Conservation (phyloP, 1,140 invertebrate species). For the Nasonia longicornis region DNA sequence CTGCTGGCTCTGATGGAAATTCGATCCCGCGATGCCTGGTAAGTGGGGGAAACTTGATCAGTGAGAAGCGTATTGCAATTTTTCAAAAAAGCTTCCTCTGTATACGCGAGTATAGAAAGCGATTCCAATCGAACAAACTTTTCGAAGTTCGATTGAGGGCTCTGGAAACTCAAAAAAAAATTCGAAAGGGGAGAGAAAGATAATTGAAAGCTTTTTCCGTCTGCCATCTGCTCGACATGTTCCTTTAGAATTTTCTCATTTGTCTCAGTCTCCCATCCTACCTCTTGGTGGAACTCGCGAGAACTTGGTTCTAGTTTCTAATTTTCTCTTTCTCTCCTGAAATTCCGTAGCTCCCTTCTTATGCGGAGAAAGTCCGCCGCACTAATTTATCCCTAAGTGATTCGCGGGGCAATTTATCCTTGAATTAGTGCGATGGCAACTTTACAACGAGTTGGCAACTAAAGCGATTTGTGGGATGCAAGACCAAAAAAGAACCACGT, state of each 20-base stretch:
- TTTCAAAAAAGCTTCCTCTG: not conserved
- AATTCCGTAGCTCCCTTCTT: not conserved
- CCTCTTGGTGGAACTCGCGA: not conserved
- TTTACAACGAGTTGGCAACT: slow-evolving; percentile 46
- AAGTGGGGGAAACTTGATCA: too few relatives aligned
- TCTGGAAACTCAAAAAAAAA: not conserved
- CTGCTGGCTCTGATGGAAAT: not conserved
- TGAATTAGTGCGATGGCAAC: slow-evolving; percentile 43
- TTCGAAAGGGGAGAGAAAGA: not conserved
- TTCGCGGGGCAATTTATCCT: slow-evolving; percentile 44
- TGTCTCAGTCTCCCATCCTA: not conserved
- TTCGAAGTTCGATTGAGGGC: too few relatives aligned
- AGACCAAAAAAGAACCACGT: not conserved
- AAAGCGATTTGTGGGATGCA: slow-evolving; percentile 41
- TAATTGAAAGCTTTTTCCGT: not conserved
- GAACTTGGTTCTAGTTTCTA: not conserved
- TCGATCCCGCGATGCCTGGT: not conserved
- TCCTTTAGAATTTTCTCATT: slow-evolving; percentile 30
- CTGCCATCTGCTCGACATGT: not conserved
- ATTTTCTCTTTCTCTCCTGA: not conserved
- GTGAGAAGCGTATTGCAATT: not conserved
- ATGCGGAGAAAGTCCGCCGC: slow-evolving; percentile 25
- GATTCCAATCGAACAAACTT: not conserved
- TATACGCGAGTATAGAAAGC: too few relatives aligned
- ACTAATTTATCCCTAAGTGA: slow-evolving; percentile 45